Percentiles rank a stretch among this genome's conserved stretches.
Conservation (phyloP, 2,797 vertebrate genomes). For the Heteromormyrus szaboi region DNA sequence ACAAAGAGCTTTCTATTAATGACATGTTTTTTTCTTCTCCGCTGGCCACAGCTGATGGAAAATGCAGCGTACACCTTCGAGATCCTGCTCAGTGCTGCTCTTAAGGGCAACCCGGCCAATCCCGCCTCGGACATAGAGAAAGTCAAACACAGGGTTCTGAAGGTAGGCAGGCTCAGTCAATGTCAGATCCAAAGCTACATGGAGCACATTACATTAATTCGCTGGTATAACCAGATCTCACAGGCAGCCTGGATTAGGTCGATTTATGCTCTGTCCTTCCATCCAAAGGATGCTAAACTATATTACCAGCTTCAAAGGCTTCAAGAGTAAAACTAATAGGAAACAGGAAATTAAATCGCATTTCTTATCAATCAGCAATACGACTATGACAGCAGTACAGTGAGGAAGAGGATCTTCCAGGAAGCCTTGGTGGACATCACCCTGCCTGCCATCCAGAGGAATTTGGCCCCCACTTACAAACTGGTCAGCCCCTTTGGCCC, state of each 20-base stretch:
- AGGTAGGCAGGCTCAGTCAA: constrained; percentile 48
- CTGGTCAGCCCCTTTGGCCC: constrained; percentile 56
- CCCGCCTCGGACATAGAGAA: constrained; percentile 63
- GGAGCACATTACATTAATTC: background rate
- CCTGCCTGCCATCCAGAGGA: constrained; percentile 72
- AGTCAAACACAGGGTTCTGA: constrained; percentile 74
- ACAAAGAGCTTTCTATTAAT: background rate
- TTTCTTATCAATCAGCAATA: constrained; percentile 69
- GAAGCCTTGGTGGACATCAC: constrained; percentile 79
- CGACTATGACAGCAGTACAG: constrained; percentile 85
- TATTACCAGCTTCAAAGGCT: background rate
- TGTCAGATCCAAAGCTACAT: background rate
- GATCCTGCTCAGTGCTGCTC: constrained; percentile 56
- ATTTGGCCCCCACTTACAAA: constrained; percentile 71
- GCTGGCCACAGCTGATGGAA: constrained; percentile 64
- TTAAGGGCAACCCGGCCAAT: constrained; percentile 53
- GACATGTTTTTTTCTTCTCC: background rate
- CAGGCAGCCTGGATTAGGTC: background rate
- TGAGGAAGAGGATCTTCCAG: constrained; percentile 79
- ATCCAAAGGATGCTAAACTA: background rate
- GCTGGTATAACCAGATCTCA: background rate
- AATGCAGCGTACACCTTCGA: constrained; percentile 71
- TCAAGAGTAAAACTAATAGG: background rate
- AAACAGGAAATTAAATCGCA: background rate
- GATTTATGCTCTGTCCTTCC: background rate